phyloP scores from a whole-genome alignment of 1,140 invertebrate species.

The Psilanteris sp. region DNA sequence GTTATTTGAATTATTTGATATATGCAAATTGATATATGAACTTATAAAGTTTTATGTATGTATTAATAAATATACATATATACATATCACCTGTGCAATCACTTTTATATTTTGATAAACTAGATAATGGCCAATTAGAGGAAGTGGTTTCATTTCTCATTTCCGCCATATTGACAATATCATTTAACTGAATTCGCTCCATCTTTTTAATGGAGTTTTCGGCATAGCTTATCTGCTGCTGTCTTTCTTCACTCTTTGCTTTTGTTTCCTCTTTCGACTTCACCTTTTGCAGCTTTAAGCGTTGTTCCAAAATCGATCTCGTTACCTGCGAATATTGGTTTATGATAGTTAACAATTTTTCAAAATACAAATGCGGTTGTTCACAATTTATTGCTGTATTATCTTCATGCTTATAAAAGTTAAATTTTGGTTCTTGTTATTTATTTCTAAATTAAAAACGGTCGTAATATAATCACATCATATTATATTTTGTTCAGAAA shows the following conservation, averaged over 20 bases:
- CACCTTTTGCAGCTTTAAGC: slow-evolving; percentile 28
- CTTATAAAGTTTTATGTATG: too few relatives aligned
- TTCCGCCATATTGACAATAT: slow-evolving; percentile 23
- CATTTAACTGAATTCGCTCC: slow-evolving; percentile 15
- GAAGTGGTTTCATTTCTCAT: slow-evolving; percentile 33
- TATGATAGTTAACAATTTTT: slow-evolving; percentile 50
- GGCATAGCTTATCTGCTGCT: slow-evolving; percentile 16
- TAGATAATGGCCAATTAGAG: too few relatives aligned
- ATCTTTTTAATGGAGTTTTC: slow-evolving; percentile 30
- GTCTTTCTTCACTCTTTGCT: slow-evolving; percentile 12
- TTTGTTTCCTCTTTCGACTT: slow-evolving; percentile 23
- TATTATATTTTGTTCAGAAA: too few relatives aligned
- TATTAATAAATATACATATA: too few relatives aligned
- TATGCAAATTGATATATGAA: too few relatives aligned
- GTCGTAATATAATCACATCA: too few relatives aligned
- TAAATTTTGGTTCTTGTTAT: not conserved
- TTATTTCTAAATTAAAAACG: too few relatives aligned
- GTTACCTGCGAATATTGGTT: slow-evolving; percentile 60
- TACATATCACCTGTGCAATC: too few relatives aligned
- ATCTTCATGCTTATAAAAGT: slow-evolving; percentile 2
- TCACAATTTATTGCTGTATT: slow-evolving; percentile 15
- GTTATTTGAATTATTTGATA: too few relatives aligned
- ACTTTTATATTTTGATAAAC: too few relatives aligned
- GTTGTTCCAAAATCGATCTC: slow-evolving; percentile 57
- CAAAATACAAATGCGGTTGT: slow-evolving; percentile 3